These are phyloP conservation scores for Parnassius smintheus DNA, from an alignment of 2,888 invertebrate species.

Conservation along the genomic window DNA sequence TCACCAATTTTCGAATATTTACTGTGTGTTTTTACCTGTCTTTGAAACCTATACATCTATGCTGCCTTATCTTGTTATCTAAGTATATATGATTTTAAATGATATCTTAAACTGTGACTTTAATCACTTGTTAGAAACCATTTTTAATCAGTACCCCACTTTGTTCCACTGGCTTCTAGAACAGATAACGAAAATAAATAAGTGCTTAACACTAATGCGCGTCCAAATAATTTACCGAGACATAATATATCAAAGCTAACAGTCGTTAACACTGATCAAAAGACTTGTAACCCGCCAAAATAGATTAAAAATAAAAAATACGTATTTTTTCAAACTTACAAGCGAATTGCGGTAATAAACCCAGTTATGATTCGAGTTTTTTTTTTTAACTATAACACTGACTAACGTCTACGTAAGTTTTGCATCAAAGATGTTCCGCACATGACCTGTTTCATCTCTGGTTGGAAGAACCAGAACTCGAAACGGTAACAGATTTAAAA, in stretches of 20 bases:
- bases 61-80: too few relatives aligned
- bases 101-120: neutral
- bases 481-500: too few relatives aligned
- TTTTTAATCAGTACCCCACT: conserved; percentile 1
- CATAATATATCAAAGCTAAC: conserved; percentile 17
- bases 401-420: too few relatives aligned
- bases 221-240: conserved; percentile 20
- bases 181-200: conserved; percentile 21
- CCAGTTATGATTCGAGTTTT: conserved; percentile 29
- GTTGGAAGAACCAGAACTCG: too few relatives aligned
- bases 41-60: too few relatives aligned
- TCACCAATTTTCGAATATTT: too few relatives aligned
- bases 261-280: conserved; percentile 36
- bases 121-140: conserved; percentile 6
- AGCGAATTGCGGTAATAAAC: conserved; percentile 36
- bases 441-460: too few relatives aligned
- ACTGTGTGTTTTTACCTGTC: too few relatives aligned
- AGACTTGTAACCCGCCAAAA: conserved; percentile 23
- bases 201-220: conserved; percentile 22
- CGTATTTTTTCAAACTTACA: conserved; percentile 30
- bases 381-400: conserved; percentile 12
- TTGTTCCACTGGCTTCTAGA: conserved; percentile 2
- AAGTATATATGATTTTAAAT: too few relatives aligned
- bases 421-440: too few relatives aligned
- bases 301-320: conserved; percentile 32